These are phyloP conservation scores for Cryptomyrus ogoouensis DNA, from an alignment of 2,113 vertebrate species.

Conservation along the genomic window DNA sequence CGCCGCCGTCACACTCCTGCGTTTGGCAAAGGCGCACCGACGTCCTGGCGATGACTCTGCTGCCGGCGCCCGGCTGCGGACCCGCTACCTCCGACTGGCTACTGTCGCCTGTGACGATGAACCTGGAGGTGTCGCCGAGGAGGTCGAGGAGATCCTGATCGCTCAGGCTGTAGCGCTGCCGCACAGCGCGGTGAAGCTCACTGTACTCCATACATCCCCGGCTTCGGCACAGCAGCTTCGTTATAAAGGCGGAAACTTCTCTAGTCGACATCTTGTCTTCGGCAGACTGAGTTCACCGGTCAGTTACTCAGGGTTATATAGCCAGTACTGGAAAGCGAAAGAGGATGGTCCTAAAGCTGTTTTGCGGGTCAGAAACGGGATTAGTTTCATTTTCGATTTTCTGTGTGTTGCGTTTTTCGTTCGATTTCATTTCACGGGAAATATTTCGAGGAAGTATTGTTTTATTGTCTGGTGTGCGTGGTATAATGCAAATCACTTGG, in stretches of 20 bases:
- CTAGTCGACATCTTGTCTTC: conserved; percentile 27
- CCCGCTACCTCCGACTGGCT: background rate
- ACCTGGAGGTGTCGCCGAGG: conserved; percentile 39
- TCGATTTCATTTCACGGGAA: background rate
- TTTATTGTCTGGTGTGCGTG: background rate
- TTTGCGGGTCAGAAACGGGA: background rate
- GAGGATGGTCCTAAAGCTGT: background rate
- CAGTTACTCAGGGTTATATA: no score
- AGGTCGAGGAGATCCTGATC: conserved; percentile 22
- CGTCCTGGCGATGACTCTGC: conserved; percentile 14
- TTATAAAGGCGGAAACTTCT: conserved; percentile 27
- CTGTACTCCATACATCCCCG: conserved; percentile 45
- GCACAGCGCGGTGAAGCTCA: conserved; percentile 32
- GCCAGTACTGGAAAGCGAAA: background rate
- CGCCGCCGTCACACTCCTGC: background rate
- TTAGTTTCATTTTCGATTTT: background rate
- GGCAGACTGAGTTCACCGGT: background rate
- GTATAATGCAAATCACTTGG: background rate
- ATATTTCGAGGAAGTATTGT: background rate
- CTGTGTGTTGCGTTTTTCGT: background rate
- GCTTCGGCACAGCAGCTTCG: conserved; percentile 44
- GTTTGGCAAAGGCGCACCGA: conserved; percentile 19
- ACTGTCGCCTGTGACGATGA: conserved; percentile 34
- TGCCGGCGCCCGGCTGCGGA: background rate
- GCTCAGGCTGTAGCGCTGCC: background rate